Evolutionary conservation across 2,797 vertebrate genomes (phyloP).

Genomic region (Simalia tracyae): DNA sequence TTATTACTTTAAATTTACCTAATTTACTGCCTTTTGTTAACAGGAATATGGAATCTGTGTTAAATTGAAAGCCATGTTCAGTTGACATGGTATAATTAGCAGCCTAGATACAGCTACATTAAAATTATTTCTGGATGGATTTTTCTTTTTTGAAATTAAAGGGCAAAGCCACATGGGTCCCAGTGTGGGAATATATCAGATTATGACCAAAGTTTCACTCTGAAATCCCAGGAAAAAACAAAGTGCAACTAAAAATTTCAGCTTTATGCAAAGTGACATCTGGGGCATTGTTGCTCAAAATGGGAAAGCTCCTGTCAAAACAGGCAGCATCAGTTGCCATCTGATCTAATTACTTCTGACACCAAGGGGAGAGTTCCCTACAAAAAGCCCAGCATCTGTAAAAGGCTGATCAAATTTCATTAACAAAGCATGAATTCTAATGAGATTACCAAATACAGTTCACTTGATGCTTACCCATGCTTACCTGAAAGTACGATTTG

Average conservation of each 20-base stretch:
- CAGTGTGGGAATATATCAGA: constrained; percentile 23
- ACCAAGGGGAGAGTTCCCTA: constrained; percentile 50
- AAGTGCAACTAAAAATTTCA: constrained; percentile 38
- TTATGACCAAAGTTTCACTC: constrained; percentile 36
- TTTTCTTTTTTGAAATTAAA: constrained; percentile 16
- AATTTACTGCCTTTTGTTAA: constrained; percentile 43
- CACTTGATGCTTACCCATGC: constrained; percentile 29
- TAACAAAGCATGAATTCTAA: constrained; percentile 60
- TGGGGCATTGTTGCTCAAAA: constrained; percentile 37
- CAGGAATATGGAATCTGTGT: constrained; percentile 9
- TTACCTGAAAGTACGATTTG: constrained; percentile 26
- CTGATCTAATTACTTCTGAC: constrained; percentile 64
- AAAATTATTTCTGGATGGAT: constrained; percentile 38
- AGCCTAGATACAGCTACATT: constrained; percentile 40
- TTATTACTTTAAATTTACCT: constrained; percentile 55
- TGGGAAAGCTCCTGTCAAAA: constrained; percentile 54
- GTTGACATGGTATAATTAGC: constrained; percentile 28
- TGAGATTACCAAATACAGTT: constrained; percentile 47
- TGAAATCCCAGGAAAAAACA: constrained; percentile 44
- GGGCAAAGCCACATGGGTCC: constrained; percentile 18
- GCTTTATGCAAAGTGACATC: constrained; percentile 48
- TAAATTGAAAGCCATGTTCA: constrained; percentile 35
- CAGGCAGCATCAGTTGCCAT: constrained; percentile 50
- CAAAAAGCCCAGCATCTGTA: constrained; percentile 46
- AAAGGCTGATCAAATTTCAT: constrained; percentile 57